Percentiles rank a stretch among this genome's conserved stretches.
These are phyloP conservation scores for Hylia prasina DNA, from an alignment of 2,113 vertebrate genomes.

Conservation along the genomic window DNA sequence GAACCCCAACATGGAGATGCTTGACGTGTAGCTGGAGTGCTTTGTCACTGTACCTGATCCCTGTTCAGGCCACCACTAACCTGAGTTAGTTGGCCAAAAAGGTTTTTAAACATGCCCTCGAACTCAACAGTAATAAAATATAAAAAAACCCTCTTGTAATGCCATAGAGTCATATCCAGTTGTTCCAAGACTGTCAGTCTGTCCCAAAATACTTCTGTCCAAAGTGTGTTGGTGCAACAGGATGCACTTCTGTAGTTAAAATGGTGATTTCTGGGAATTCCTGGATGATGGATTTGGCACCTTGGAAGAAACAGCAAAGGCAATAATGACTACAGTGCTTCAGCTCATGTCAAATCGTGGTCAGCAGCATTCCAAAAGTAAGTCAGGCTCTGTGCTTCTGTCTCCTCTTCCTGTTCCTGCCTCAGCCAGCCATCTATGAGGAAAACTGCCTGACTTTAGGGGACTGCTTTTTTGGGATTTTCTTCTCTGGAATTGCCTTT, in stretches of 20 bases:
- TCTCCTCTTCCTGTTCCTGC: background rate
- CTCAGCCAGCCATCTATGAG: background rate
- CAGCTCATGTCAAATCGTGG: accelerated
- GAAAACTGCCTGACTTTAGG: background rate
- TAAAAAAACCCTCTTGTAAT: constrained; percentile 42
- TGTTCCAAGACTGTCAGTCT: constrained; percentile 73
- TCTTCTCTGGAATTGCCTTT: background rate
- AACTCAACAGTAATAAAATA: constrained; percentile 32
- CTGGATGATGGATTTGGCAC: constrained; percentile 94
- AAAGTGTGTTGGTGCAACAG: constrained; percentile 93
- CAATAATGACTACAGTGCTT: background rate
- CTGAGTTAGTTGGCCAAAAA: constrained; percentile 18
- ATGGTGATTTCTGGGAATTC: constrained; percentile 98
- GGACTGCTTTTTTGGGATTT: background rate
- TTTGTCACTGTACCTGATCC: background rate
- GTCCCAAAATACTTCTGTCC: constrained; percentile 98
- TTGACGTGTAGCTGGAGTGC: background rate
- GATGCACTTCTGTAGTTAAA: constrained; percentile 93
- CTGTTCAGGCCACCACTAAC: constrained; percentile 4
- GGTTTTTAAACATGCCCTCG: constrained; percentile 1
- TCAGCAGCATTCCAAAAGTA: background rate
- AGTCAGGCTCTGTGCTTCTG: background rate
- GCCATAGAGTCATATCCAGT: background rate
- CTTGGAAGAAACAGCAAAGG: constrained; percentile 67
- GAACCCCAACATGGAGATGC: background rate